Conservation (phyloP, 2,797 vertebrate genomes). For the Liparis tanakae region DNA sequence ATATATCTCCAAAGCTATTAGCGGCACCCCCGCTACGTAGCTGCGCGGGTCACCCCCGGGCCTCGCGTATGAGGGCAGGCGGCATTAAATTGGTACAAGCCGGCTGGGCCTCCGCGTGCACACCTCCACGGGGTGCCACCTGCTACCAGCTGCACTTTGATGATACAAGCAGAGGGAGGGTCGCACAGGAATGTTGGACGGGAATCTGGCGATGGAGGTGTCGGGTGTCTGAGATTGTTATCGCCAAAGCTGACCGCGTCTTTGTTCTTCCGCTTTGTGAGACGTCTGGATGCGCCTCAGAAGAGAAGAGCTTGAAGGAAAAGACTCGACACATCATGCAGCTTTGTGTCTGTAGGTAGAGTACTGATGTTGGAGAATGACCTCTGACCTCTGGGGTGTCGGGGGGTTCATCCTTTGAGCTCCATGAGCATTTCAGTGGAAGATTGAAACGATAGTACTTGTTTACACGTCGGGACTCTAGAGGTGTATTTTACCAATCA, state of each 20-base stretch:
- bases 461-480: neutral
- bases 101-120: conserved; percentile 37
- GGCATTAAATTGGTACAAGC: conserved; percentile 74
- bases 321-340: conserved; percentile 44
- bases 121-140: conserved; percentile 44
- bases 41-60: conserved; percentile 51
- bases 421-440: conserved; percentile 12
- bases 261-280: conserved; percentile 52
- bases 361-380: conserved; percentile 24
- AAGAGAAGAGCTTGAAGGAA: conserved; percentile 37
- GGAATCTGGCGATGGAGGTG: conserved; percentile 46
- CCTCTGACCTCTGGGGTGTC: conserved; percentile 4
- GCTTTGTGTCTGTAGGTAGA: conserved; percentile 7
- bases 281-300: conserved; percentile 36
- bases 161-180: conserved; percentile 56
- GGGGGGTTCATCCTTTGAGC: conserved; percentile 7
- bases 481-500: neutral
- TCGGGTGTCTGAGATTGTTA: conserved; percentile 64
- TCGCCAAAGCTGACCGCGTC: conserved; percentile 56
- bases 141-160: conserved; percentile 72
- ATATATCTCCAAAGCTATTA: conserved; percentile 65
- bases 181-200: conserved; percentile 38
- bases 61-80: conserved; percentile 60
- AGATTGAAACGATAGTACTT: neutral
- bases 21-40: conserved; percentile 34